Percentiles rank a stretch among this genome's conserved stretches.
Evolutionary conservation across 2,797 vertebrate species (phyloP).

Genomic region (Anabas testudineus): DNA sequence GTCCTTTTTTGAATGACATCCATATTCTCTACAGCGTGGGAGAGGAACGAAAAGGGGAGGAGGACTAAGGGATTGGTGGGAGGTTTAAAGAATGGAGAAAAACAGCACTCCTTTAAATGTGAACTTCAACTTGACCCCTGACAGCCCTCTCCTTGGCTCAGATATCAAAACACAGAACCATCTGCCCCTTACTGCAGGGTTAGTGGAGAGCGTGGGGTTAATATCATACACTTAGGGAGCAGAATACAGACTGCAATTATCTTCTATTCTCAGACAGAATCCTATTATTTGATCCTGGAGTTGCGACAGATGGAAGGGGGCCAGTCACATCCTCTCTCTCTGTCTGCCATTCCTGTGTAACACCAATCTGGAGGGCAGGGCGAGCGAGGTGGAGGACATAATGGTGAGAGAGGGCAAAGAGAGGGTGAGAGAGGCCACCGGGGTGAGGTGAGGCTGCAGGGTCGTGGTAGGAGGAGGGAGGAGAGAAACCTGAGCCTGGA

Average conservation of each 20-base stretch:
- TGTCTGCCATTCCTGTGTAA: slow-evolving; percentile 81
- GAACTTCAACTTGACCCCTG: slow-evolving; percentile 90
- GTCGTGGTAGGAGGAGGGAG: slow-evolving; percentile 24
- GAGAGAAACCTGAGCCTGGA: slow-evolving; percentile 67
- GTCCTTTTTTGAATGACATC: slow-evolving; percentile 80
- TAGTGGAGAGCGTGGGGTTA: slow-evolving; percentile 84
- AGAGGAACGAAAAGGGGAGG: slow-evolving; percentile 34
- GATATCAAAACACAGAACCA: slow-evolving; percentile 86
- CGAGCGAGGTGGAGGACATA: slow-evolving; percentile 50
- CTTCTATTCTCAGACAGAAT: slow-evolving; percentile 88
- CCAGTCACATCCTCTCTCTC: slow-evolving; percentile 55
- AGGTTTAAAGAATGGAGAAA: slow-evolving; percentile 42
- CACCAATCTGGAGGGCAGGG: slow-evolving; percentile 78
- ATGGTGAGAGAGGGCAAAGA: slow-evolving; percentile 58
- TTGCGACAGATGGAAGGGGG: slow-evolving; percentile 88
- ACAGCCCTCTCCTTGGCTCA: slow-evolving; percentile 75
- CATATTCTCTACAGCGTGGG: slow-evolving; percentile 72
- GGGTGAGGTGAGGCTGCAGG: slow-evolving; percentile 37
- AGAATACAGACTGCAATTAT: slow-evolving; percentile 88
- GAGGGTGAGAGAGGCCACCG: slow-evolving; percentile 44
- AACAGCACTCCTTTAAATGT: slow-evolving; percentile 81
- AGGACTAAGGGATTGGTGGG: slow-evolving; percentile 8
- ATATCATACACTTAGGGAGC: slow-evolving; percentile 88
- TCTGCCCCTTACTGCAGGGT: slow-evolving; percentile 77
- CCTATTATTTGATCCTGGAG: slow-evolving; percentile 85